These are phyloP conservation scores for Tetranychus truncatus DNA, from an alignment of 2,888 invertebrate species.

Conservation along the genomic window DNA sequence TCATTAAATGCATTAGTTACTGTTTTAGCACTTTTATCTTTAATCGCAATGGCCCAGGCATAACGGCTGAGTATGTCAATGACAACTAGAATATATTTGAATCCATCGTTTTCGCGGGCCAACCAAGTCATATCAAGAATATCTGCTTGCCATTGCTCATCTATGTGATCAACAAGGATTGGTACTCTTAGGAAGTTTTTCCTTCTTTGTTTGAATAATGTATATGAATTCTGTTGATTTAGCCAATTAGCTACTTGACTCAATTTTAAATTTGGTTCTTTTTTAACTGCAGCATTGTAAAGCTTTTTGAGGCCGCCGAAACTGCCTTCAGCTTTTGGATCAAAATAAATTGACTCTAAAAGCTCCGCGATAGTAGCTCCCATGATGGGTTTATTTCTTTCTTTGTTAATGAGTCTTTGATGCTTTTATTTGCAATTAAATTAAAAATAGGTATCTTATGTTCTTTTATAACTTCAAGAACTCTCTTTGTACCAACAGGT, in stretches of 20 bases:
- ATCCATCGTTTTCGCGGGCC: constrained; percentile 23
- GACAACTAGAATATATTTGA: constrained; percentile 23
- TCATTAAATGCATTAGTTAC: constrained; percentile 9
- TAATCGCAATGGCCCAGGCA: constrained; percentile 25
- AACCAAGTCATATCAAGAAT: constrained; percentile 21
- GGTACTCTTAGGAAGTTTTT: neutral
- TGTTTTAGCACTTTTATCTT: constrained; percentile 23
- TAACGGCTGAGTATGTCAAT: constrained; percentile 27
- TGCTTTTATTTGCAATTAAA: too few species aligned
- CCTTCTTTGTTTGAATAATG: neutral
- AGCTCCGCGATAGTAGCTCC: too few species aligned
- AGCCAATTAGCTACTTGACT: neutral
- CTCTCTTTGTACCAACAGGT: too few species aligned
- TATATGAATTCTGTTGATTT: neutral
- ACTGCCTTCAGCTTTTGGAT: too few species aligned
- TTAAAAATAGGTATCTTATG: too few species aligned
- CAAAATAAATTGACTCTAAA: too few species aligned
- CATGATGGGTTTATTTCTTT: too few species aligned
- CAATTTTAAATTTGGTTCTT: neutral
- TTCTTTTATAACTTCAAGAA: too few species aligned
- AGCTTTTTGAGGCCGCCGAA: neutral
- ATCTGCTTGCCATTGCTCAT: constrained; percentile 26
- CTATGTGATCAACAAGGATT: constrained; percentile 23
- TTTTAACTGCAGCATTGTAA: too few species aligned
- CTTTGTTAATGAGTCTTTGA: too few species aligned